Evolutionary conservation across 2,888 invertebrate genomes (phyloP), one percentile per base, ranked within the genome.

Genomic region (Smittia aterrima): DNA sequence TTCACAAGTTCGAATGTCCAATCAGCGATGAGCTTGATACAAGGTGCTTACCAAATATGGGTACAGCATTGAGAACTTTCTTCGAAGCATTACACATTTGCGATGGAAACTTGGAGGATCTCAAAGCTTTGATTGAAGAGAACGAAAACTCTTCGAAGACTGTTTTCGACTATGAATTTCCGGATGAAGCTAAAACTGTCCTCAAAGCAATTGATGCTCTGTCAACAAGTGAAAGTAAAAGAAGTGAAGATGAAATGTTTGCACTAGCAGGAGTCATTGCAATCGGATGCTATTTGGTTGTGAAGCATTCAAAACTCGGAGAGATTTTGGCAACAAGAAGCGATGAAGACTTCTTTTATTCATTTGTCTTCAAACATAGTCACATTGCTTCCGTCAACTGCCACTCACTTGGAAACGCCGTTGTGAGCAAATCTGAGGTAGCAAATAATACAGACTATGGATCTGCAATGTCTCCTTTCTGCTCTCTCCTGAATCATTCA

Each of bases 401-500:
- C 20, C 62, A 62, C 32, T 58, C 58, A 32, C 27, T 71, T 27
- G 53, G n/a, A 32, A 25, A 53, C 32, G 58, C 27, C 9, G 22
- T 58, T 2, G n/a, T 32, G 4, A 54, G 9, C 27, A 22, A n/a
- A 7, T 1, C 1, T 1, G 4, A 24, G 47, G 0, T 27, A 1
- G 11, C 3, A 11, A 18, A 27, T 32, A 18, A 25, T 32, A 9
- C 16, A 11, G 24, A 27, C 73, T 81, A 85, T 32, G 83, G 84
- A 3, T 85, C 81, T 0, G 94, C 89, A 7, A 89, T 92, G 4
- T 93, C 91, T 84, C 87, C 92, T 0, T 91, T 92, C 78, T 84
- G 89, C 66, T 92, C 92, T 80, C 84, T 96, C 74, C 81, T 95
- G 25, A 94, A 96, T 83, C 96, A 96, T 81, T 92, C 94, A 0